Evolutionary conservation across 2,797 vertebrate species (phyloP).

Genomic region (Phylloscopus collybita): DNA sequence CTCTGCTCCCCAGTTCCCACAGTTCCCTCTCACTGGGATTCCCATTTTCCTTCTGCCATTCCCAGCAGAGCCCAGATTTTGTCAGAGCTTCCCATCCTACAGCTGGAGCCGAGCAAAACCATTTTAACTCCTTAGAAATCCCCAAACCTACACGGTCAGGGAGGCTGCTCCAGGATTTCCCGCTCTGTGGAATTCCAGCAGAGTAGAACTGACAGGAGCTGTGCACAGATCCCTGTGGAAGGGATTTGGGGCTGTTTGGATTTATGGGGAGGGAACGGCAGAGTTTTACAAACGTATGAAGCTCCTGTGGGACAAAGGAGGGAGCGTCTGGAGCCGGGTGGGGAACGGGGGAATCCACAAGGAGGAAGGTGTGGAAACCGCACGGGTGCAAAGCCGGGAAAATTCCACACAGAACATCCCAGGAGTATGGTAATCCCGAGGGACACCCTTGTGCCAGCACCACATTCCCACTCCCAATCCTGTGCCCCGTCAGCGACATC

Average conservation of each 20-base stretch:
- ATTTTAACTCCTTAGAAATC: neutral
- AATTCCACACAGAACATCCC: neutral
- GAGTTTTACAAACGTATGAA: neutral
- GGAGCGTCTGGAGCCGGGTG: neutral
- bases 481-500: rapidly evolving
- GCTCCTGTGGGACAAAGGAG: neutral
- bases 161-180: neutral
- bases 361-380: neutral
- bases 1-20: neutral
- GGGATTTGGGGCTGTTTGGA: neutral
- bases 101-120: neutral
- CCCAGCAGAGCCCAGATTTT: rapidly evolving
- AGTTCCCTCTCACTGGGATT: neutral
- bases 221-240: neutral
- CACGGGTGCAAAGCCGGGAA: neutral
- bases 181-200: neutral
- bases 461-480: rapidly evolving
- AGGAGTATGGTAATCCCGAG: neutral
- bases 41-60: neutral
- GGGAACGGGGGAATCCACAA: neutral
- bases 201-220: neutral
- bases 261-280: neutral
- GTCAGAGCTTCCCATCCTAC: neutral
- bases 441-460: rapidly evolving
- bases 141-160: neutral